These are phyloP conservation scores for Apamea sordens DNA, from an alignment of 2,888 invertebrate genomes.

Conservation along the genomic window DNA sequence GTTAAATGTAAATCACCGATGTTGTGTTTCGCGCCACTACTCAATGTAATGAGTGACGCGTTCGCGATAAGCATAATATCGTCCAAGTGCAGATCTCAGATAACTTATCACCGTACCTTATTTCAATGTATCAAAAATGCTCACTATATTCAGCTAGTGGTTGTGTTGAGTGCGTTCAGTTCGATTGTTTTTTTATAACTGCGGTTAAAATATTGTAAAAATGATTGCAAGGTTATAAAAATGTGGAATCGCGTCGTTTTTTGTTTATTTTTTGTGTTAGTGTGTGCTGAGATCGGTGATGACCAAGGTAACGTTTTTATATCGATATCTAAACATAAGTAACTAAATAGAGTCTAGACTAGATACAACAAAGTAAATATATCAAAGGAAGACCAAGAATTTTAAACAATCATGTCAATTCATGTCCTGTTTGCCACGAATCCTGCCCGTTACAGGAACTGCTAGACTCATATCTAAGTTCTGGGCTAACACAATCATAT, in stretches of 20 bases:
- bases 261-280: constrained; percentile 72
- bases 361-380: background rate
- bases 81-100: constrained; percentile 80
- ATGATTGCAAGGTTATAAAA: constrained; percentile 62
- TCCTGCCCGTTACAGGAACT: background rate
- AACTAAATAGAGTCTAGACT: background rate
- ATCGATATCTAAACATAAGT: background rate
- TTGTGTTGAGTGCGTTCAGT: constrained; percentile 51
- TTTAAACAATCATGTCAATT: background rate
- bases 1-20: constrained; percentile 71
- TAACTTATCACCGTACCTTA: constrained; percentile 80
- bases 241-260: constrained; percentile 76
- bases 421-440: background rate
- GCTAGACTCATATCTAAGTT: background rate
- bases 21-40: constrained; percentile 63
- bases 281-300: constrained; percentile 70
- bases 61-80: constrained; percentile 75
- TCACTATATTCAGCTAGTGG: constrained; percentile 60
- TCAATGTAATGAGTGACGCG: constrained; percentile 74
- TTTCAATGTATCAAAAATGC: constrained; percentile 74
- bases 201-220: constrained; percentile 59
- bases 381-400: background rate
- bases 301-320: constrained; percentile 66
- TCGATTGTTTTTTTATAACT: constrained; percentile 34
- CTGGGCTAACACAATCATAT: background rate